Base-by-base conservation (phyloP, 2,888 invertebrate genomes). In the Cephonodes hylas region DNA sequence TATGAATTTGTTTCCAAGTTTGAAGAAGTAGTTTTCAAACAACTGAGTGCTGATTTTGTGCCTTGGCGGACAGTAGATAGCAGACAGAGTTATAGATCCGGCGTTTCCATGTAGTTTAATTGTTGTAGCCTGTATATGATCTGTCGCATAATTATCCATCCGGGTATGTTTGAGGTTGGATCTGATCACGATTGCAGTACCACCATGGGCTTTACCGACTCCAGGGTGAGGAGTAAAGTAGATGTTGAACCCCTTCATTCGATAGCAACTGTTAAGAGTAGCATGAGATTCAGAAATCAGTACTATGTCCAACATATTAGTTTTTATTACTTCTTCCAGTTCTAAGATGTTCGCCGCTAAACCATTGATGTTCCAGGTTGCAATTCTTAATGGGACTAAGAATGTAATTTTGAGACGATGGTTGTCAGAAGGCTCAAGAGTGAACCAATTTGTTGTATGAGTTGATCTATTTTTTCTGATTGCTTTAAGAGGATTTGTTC, bases 141-240 rank as follows among this genome's bases (percentile, higher is more conserved):
- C 59, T 34, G 44, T 44, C 7, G 44, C 56, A 57, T 57, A 63
- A 2, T 56, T 57, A 5, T 25, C 59, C 13, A 63, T 6, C 1
- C 59, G 2, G 5, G 44, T 31, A 18, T 65, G 64, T 6, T 63
- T 65, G 2, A 63, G 42, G 46, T 13, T 23, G 13, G 46, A 42
- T 27, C 27, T 38, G 10, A 59, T 48, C n/a, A 60, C 38, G 34
- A 60, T 31, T 10, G 59, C 59, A 18, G 63, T 34, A 10, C 60
- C 59, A 15, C 45, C 44, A 10, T 58, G 62, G 23, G 42, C 53
- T 31, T 34, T 59, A 4, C 59, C 48, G 31, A 42, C 53, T 10
- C 63, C 67, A n/a, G n/a, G n/a, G n/a, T n/a, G n/a, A n/a, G 67
- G 69, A n/a, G 63, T 44, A 18, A 65, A 65, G 1, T 31, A 68